Conservation (phyloP, 2,797 vertebrate species). For the Thripadectes ignobilis region DNA sequence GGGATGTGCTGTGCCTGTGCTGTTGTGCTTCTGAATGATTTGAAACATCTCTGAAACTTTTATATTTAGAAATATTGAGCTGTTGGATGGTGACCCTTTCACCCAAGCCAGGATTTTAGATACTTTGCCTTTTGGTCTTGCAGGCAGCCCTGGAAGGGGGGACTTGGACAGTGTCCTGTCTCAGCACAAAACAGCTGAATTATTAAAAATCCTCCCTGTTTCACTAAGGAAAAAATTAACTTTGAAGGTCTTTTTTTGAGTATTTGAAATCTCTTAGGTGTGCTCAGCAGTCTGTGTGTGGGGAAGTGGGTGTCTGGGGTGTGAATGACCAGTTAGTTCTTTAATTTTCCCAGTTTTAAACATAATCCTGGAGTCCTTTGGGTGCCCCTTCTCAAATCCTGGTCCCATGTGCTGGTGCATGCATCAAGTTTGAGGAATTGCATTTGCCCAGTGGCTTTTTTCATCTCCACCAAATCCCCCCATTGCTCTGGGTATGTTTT, state of each 20-base stretch:
- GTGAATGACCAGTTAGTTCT: not conserved
- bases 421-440: not conserved
- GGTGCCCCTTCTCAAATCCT: not conserved
- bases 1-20: not conserved
- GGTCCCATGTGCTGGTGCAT: not conserved
- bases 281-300: fast-evolving
- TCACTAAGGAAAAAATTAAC: not conserved
- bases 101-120: not conserved
- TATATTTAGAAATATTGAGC: not conserved
- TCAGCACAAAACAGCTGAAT: not conserved
- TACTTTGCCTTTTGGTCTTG: not conserved
- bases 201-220: not conserved
- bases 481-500: not conserved
- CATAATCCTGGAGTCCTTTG: not conserved
- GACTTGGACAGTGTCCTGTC: not conserved
- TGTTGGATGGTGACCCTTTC: not conserved
- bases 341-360: not conserved
- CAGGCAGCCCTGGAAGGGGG: not conserved
- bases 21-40: not conserved
- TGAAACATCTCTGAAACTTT: not conserved
- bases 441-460: not conserved
- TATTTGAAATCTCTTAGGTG: not conserved
- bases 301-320: fast-evolving
- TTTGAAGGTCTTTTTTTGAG: not conserved
- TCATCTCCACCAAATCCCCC: not conserved